Evolutionary conservation across 2,113 vertebrate genomes (phyloP).

Genomic region (Mystacornis crossleyi): DNA sequence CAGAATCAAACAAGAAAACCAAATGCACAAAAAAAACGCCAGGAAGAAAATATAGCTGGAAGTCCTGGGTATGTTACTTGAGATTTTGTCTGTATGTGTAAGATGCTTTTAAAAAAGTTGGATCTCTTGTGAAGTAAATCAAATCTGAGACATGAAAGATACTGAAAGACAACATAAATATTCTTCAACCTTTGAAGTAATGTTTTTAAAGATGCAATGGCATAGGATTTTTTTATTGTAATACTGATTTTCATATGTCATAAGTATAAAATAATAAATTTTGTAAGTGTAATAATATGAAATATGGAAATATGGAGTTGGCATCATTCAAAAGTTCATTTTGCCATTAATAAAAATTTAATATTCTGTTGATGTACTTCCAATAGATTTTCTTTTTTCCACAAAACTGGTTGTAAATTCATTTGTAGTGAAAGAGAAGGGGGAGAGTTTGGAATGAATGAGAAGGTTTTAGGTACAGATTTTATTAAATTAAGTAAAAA

Average conservation of each 20-base stretch:
- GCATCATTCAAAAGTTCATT: background rate
- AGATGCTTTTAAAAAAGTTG: background rate
- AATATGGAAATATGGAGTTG: background rate
- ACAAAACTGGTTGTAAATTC: background rate
- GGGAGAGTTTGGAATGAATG: background rate
- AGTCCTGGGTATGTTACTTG: background rate
- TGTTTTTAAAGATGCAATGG: background rate
- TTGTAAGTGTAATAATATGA: background rate
- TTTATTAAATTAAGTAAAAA: background rate
- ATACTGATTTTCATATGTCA: background rate
- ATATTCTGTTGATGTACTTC: background rate
- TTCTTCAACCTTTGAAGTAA: background rate
- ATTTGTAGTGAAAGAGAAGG: background rate
- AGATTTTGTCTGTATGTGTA: background rate
- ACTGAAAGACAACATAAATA: background rate
- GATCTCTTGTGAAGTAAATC: background rate
- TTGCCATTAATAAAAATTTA: background rate
- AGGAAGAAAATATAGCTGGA: background rate
- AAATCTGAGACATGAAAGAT: background rate
- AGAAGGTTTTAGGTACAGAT: background rate
- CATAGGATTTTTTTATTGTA: background rate
- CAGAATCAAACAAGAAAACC: background rate
- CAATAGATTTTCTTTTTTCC: background rate
- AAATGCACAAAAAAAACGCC: background rate
- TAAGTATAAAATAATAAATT: background rate